phyloP scores from a whole-genome alignment of 2,113 vertebrate species.

The Esox niger region DNA sequence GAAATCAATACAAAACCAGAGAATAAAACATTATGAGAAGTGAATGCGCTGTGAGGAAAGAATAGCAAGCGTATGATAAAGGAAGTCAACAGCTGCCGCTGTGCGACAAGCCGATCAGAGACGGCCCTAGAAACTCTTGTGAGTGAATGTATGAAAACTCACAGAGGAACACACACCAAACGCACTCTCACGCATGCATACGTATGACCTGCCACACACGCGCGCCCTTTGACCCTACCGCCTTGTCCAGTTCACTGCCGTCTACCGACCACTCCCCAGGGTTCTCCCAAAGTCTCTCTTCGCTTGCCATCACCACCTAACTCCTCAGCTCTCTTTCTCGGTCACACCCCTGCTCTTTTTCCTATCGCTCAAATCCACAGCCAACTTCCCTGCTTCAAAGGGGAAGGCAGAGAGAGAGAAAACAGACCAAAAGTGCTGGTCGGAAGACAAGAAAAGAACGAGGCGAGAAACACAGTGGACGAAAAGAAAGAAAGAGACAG shows the following conservation, averaged over 20 bases:
- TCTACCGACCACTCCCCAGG: not conserved
- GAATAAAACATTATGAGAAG: not conserved
- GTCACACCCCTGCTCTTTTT: not conserved
- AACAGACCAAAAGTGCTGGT: not conserved
- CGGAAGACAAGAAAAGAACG: not conserved
- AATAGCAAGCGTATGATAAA: slow-evolving; percentile 3
- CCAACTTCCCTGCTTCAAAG: not conserved
- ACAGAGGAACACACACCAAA: not conserved
- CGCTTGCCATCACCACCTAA: not conserved
- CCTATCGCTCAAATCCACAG: not conserved
- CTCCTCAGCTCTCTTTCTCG: not conserved
- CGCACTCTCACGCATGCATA: not conserved
- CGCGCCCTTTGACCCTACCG: not conserved
- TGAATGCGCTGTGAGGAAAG: not conserved
- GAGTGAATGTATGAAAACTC: not conserved
- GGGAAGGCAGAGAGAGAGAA: not conserved
- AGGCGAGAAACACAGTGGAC: not conserved
- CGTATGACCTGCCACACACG: not conserved
- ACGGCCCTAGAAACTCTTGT: not conserved
- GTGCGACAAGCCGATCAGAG: slow-evolving; percentile 5
- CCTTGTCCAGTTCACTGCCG: not conserved
- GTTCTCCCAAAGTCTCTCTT: not conserved
- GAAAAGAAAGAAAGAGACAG: not conserved
- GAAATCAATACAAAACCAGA: not conserved
- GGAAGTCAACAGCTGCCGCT: slow-evolving; percentile 10